phyloP scores from a whole-genome alignment of 2,113 vertebrate genomes.

The Nanger granti region DNA sequence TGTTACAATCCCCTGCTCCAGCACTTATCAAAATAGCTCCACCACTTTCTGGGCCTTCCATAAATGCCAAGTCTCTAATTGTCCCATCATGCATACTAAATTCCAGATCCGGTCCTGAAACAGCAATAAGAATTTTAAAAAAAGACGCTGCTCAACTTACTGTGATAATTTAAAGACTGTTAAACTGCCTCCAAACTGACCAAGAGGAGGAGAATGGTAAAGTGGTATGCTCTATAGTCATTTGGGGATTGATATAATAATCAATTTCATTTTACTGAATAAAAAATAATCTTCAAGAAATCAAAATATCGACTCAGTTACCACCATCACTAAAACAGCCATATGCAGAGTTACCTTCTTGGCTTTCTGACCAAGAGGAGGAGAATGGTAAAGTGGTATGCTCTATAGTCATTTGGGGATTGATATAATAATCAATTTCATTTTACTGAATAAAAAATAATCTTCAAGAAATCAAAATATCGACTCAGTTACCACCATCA shows the following conservation, averaged over 20 bases:
- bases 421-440: neutral
- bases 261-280: neutral
- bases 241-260: neutral
- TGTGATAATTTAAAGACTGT: constrained; percentile 7
- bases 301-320: constrained; percentile 14
- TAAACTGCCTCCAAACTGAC: constrained; percentile 14
- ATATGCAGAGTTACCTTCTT: neutral
- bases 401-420: neutral
- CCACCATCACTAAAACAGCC: constrained; percentile 7
- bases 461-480: constrained; percentile 7
- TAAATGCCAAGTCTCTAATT: constrained; percentile 97
- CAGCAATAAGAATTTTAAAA: constrained; percentile 62
- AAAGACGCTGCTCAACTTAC: constrained; percentile 58
- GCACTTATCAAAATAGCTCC: constrained; percentile 98
- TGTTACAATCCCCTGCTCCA: constrained; percentile 95
- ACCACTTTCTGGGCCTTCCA: constrained; percentile 98
- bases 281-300: neutral
- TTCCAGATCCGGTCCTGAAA: constrained; percentile 91
- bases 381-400: neutral
- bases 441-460: constrained; percentile 1
- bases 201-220: neutral
- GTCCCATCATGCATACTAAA: constrained; percentile 99
- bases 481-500: neutral
- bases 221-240: neutral
- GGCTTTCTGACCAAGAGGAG: neutral